Evolutionary conservation across 2,888 invertebrate species (phyloP), one percentile per base, ranked within the genome.

Genomic region (Ctena decussata): DNA sequence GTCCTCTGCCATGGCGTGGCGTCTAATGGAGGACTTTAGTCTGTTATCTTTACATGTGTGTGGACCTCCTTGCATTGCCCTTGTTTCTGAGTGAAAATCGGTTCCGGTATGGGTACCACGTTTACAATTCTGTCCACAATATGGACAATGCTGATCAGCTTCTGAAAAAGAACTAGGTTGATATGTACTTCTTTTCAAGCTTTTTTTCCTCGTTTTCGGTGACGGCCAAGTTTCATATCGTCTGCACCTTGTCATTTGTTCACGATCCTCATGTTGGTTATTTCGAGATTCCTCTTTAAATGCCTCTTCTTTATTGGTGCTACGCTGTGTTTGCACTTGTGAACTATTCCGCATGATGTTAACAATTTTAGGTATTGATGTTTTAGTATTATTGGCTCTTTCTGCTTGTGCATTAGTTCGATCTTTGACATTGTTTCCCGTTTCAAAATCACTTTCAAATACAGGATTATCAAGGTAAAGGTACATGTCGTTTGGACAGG

Each of bases 1-100:
- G 35, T 90, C 89, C 0, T 91, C 90, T 0, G 92, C 90, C 85
- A 93, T 88, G 6, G 94, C 93, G 70, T 93, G 93, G 12, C 90
- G 77, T 2, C 94, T 89, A n/a, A 93, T 77, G 12, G 90, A 92
- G 0, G 92, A 93, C 80, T 94, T 94, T 1, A 94, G 88, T 30
- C 93, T 85, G 78, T 94, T 94, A 86, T 94, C 93, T 83, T 91
- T 91, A 41, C 30, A 65, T 6, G 21, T 30, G 2, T 32, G 65
- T 65, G 35, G 15, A 32, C 12, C 35, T 65, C 35, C 65, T 1
- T 65, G 5, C 8, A 27, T 5, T 65, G 18, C 1, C 1, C 18
- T 30, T 32, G 32, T 5, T 65, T 11, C 5, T 24, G 18, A 3
- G 30, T 30, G 27, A 27, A 32, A 21, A 24, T 21, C 27, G 35